phyloP scores from a whole-genome alignment of 2,797 vertebrate genomes.

The Phrynocephalus guinanensis region DNA sequence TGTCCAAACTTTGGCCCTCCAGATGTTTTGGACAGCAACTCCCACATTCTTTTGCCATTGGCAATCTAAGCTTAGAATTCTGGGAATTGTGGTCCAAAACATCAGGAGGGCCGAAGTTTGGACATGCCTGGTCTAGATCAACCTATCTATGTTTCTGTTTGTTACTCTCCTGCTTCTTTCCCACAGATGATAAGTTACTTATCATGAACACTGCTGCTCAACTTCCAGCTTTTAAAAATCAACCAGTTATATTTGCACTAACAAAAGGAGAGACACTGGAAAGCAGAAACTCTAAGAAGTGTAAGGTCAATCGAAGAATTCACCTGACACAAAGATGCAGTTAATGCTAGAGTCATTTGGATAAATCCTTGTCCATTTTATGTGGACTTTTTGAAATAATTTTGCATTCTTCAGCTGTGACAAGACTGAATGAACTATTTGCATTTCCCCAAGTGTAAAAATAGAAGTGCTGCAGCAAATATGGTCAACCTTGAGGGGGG shows the following conservation, averaged over 20 bases:
- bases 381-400: slow-evolving; percentile 4
- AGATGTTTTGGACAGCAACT: too few relatives aligned
- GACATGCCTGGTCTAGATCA: not conserved
- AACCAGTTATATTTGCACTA: too few relatives aligned
- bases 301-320: not conserved
- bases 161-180: too few relatives aligned
- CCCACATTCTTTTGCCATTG: too few relatives aligned
- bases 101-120: not conserved
- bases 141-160: too few relatives aligned
- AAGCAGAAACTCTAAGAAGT: not conserved
- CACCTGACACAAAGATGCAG: not conserved
- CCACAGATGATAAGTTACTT: too few relatives aligned
- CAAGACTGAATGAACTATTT: not conserved
- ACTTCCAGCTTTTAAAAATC: too few relatives aligned
- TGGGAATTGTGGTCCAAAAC: not conserved
- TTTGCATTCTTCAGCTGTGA: not conserved
- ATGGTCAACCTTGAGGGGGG: slow-evolving; percentile 8
- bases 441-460: not conserved
- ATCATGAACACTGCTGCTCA: too few relatives aligned
- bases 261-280: not conserved
- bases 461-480: not conserved
- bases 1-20: too few relatives aligned
- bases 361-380: not conserved
- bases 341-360: not conserved
- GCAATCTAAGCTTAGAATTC: not conserved